phyloP scores from a whole-genome alignment of 2,888 invertebrate species.

The Laspeyria flexula region DNA sequence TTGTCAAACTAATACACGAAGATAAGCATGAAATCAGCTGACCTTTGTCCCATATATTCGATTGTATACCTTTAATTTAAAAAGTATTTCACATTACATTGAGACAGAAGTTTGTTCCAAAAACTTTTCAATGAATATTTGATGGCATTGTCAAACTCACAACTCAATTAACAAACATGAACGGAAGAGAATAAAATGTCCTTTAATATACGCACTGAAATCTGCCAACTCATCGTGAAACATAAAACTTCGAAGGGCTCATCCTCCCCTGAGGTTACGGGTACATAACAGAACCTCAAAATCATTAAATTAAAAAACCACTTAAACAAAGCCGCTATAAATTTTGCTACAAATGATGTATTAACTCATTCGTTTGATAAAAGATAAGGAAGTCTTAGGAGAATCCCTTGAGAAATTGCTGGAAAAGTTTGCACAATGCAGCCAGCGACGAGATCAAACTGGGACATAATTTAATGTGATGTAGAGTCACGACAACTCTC shows the following conservation, averaged over 20 bases:
- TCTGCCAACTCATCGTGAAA: conserved; percentile 3
- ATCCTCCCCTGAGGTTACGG: neutral
- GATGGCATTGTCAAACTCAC: conserved; percentile 1
- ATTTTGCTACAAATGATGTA: conserved; percentile 36
- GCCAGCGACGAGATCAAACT: conserved; percentile 29
- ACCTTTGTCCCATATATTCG: too few species aligned
- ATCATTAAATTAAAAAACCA: conserved; percentile 16
- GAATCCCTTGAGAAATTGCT: conserved; percentile 39
- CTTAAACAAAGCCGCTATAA: conserved; percentile 28
- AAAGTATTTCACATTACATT: too few species aligned
- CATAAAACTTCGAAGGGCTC: conserved; percentile 12
- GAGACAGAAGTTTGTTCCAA: neutral
- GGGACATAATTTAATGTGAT: conserved; percentile 31
- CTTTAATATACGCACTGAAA: neutral
- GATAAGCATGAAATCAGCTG: too few species aligned
- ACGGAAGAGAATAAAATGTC: conserved; percentile 2
- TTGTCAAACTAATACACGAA: too few species aligned
- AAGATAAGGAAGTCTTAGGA: conserved; percentile 32
- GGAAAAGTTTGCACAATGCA: conserved; percentile 52
- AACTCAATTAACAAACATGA: conserved; percentile 13
- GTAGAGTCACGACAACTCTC: conserved; percentile 26
- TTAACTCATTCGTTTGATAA: conserved; percentile 45
- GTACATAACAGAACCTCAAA: conserved; percentile 2
- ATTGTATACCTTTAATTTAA: too few species aligned
- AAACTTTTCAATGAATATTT: neutral